Conservation (phyloP, 2,888 invertebrate species). For the Mamestra brassicae region DNA sequence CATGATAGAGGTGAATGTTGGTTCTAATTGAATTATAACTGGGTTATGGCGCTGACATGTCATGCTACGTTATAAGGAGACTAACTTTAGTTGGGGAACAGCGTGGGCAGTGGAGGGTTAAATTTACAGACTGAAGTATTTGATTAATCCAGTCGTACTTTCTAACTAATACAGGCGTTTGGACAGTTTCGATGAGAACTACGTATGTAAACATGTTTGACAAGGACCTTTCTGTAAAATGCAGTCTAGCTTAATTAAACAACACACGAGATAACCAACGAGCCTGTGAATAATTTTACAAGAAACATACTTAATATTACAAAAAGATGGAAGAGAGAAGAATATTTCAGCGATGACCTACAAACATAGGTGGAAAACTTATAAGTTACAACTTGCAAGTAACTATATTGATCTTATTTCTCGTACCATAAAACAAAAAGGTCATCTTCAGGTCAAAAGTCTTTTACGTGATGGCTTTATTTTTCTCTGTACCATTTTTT, state of each 20-base stretch:
- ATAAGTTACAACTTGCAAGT: no score
- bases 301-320: no score
- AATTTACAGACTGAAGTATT: slow-evolving; percentile 8
- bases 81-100: slow-evolving; percentile 35
- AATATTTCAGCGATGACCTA: not conserved
- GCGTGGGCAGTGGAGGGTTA: slow-evolving; percentile 15
- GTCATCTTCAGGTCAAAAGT: no score
- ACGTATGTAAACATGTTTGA: not conserved
- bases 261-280: not conserved
- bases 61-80: slow-evolving; percentile 18
- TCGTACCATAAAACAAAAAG: not conserved
- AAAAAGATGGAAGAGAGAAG: not conserved
- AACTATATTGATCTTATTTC: not conserved
- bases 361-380: no score
- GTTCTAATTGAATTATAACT: slow-evolving; percentile 40
- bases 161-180: not conserved
- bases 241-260: no score
- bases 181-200: not conserved
- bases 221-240: no score
- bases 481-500: not conserved
- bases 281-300: not conserved
- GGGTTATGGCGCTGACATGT: slow-evolving; percentile 41
- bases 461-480: no score
- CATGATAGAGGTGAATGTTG: slow-evolving; percentile 30
- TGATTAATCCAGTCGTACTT: slow-evolving; percentile 5